phyloP scores from a whole-genome alignment of 1,140 invertebrate species.

The Ceratitis capitata region DNA sequence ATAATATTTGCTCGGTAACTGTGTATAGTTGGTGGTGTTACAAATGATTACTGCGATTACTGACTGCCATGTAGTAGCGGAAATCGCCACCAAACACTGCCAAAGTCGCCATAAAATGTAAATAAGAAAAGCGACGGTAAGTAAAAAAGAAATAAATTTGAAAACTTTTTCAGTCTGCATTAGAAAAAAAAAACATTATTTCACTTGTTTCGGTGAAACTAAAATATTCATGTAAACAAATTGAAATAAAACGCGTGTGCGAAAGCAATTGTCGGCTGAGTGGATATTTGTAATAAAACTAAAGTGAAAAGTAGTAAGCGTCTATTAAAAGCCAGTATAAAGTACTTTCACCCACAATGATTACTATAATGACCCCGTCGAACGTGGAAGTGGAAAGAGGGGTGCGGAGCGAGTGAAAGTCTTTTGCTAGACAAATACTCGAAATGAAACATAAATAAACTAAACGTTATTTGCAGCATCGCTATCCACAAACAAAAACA shows the following conservation, averaged over 20 bases:
- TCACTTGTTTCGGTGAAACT: neutral
- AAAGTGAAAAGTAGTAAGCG: no score
- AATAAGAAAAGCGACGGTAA: neutral
- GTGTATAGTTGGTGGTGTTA: neutral
- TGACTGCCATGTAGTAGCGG: neutral
- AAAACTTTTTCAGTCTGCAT: neutral
- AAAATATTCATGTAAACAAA: neutral
- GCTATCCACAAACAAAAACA: neutral
- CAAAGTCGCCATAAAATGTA: neutral
- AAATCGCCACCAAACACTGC: no score
- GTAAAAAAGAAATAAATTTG: neutral
- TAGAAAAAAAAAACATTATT: no score
- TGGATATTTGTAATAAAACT: no score
- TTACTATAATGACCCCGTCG: no score
- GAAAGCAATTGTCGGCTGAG: neutral
- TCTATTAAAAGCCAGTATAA: no score
- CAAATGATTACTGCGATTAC: neutral
- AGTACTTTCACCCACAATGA: no score
- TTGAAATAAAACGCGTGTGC: neutral
- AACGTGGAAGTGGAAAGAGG: neutral
- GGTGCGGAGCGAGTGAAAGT: neutral
- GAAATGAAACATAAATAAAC: slow-evolving; percentile 12
- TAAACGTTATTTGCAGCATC: neutral
- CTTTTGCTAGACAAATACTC: slow-evolving; percentile 7
- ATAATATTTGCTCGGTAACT: no score